A percentile compares a stretch with the other conserved stretches of the same genome.
Evolutionary conservation across 2,888 invertebrate genomes (phyloP).

Genomic region (Agelastica alni): DNA sequence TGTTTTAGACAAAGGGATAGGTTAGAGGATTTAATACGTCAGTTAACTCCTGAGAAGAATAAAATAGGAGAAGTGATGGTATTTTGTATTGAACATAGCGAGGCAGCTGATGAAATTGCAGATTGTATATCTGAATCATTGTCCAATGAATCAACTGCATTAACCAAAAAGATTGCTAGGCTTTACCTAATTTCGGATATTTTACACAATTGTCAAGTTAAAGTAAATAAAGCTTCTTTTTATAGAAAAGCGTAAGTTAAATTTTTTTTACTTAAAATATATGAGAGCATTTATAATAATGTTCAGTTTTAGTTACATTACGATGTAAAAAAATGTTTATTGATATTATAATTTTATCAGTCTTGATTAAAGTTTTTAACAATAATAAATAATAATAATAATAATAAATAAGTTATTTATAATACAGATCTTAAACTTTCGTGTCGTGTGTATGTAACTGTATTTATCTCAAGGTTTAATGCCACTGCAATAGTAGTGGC

Average conservation of each 20-base stretch:
- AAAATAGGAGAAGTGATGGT: constrained; percentile 96
- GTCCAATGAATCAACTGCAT: constrained; percentile 73
- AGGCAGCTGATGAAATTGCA: constrained; percentile 94
- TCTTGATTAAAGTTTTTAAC: no score
- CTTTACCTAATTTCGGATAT: constrained; percentile 96
- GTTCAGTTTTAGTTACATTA: no score
- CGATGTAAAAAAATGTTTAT: no score
- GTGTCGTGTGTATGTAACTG: no score
- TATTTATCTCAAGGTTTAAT: no score
- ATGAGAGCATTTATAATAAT: background rate
- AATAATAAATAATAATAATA: no score
- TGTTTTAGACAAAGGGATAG: constrained; percentile 82
- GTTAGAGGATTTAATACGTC: constrained; percentile 87
- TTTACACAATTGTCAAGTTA: constrained; percentile 94
- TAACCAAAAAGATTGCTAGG: constrained; percentile 88
- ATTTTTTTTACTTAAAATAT: background rate
- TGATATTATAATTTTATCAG: no score
- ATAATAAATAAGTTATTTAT: no score
- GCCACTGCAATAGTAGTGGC: no score
- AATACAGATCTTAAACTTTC: no score
- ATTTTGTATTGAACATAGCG: constrained; percentile 98
- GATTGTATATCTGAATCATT: constrained; percentile 90
- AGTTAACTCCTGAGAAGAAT: constrained; percentile 77
- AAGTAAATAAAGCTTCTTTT: constrained; percentile 94
- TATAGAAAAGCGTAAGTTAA: constrained; percentile 79